Conservation (phyloP, 2,113 vertebrate species). For the Tenrec ecaudatus region DNA sequence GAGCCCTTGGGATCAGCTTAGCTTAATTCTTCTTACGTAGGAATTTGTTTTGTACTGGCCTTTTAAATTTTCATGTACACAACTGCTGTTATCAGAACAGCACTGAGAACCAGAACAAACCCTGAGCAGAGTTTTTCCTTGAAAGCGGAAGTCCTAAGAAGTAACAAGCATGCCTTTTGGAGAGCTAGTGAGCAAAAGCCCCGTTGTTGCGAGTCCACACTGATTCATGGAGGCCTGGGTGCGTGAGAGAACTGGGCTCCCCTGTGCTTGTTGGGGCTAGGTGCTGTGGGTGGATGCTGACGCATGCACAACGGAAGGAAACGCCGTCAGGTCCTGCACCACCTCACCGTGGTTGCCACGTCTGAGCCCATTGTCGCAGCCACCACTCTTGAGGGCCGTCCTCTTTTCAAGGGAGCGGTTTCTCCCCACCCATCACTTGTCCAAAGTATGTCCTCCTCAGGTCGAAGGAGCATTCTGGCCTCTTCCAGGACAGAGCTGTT, state of each 20-base stretch:
- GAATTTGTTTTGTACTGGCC: not conserved
- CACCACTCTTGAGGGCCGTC: not conserved
- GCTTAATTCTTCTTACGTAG: not conserved
- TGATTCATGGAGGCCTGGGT: not conserved
- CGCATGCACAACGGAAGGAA: not conserved
- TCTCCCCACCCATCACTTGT: not conserved
- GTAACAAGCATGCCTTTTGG: rapidly evolving
- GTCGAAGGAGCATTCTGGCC: not conserved
- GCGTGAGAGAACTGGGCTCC: not conserved
- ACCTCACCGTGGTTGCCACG: not conserved
- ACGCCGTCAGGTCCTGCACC: not conserved
- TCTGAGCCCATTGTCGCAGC: not conserved
- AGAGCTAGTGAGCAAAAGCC: not conserved
- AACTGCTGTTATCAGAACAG: not conserved
- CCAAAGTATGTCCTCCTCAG: not conserved
- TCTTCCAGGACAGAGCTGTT: not conserved
- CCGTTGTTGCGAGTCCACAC: not conserved
- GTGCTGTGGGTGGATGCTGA: not conserved
- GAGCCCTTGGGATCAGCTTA: no score
- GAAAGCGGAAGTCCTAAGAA: not conserved
- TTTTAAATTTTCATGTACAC: not conserved
- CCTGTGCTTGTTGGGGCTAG: not conserved
- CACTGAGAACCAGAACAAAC: not conserved
- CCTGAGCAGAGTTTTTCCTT: not conserved
- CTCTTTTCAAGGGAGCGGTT: not conserved